Evolutionary conservation across 1,140 invertebrate species (phyloP).

Genomic region (Eciton burchellii): DNA sequence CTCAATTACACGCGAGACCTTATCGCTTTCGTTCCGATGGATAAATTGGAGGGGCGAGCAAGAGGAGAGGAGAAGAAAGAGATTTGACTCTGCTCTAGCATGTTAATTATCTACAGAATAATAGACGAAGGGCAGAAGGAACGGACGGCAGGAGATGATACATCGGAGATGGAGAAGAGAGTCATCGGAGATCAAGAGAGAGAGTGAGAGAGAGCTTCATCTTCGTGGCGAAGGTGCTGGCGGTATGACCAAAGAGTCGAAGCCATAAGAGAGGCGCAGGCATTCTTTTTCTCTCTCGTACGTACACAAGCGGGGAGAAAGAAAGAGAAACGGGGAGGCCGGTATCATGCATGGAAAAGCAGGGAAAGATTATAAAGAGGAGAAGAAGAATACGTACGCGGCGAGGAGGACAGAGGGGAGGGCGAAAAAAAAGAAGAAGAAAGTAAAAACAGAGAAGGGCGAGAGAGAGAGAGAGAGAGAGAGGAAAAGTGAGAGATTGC

Average conservation of each 20-base stretch:
- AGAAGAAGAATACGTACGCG: constrained; percentile 33
- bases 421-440: no score
- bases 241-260: constrained; percentile 77
- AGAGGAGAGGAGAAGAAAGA: neutral
- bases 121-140: neutral
- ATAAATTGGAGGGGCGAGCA: no score
- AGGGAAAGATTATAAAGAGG: constrained; percentile 58
- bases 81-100: neutral
- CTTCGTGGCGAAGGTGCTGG: constrained; percentile 78
- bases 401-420: neutral
- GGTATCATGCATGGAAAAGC: constrained; percentile 68
- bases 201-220: constrained; percentile 66
- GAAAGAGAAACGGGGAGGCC: constrained; percentile 64
- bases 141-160: constrained; percentile 8
- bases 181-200: no score
- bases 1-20: neutral
- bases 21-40: neutral
- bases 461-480: constrained; percentile 44
- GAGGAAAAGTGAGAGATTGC: constrained; percentile 32
- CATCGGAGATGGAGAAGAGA: constrained; percentile 12
- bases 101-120: constrained; percentile 11
- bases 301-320: constrained; percentile 44
- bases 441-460: neutral
- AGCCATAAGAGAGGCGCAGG: constrained; percentile 75
- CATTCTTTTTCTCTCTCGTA: constrained; percentile 64